Conservation (phyloP, 2,888 invertebrate species). For the Pterobdella sp. region DNA sequence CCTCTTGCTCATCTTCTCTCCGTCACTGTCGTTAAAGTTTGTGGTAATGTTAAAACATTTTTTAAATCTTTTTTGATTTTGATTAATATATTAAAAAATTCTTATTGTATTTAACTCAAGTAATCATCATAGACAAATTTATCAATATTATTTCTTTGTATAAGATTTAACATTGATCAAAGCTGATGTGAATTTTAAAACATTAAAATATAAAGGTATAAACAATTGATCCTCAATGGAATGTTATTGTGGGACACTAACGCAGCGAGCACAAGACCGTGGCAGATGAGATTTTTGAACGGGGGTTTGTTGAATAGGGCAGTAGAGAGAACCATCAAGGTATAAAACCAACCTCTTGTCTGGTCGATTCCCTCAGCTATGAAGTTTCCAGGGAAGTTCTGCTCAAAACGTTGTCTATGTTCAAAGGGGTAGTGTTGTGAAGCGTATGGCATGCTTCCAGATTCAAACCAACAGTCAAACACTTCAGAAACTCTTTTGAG, state of each 20-base stretch:
- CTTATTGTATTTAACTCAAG: too few relatives aligned
- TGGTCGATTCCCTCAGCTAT: slow-evolving; percentile 99
- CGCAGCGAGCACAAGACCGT: slow-evolving; percentile 83
- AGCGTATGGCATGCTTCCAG: slow-evolving; percentile 92
- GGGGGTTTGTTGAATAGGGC: slow-evolving; percentile 90
- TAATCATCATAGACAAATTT: not conserved
- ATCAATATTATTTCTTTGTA: too few relatives aligned
- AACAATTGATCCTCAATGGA: not conserved
- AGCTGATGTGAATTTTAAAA: not conserved
- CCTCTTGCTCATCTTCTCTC: slow-evolving; percentile 98
- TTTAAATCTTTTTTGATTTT: too few relatives aligned
- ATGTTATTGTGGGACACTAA: slow-evolving; percentile 37
- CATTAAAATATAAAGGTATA: not conserved
- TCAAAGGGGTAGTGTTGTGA: slow-evolving; percentile 77
- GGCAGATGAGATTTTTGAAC: slow-evolving; percentile 92
- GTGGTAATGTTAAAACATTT: too few relatives aligned
- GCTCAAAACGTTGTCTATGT: slow-evolving; percentile 60
- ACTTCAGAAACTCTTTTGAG: slow-evolving; percentile 81
- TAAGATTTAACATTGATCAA: too few relatives aligned
- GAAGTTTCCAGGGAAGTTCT: slow-evolving; percentile 89
- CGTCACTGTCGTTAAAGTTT: slow-evolving; percentile 69
- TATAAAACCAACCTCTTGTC: slow-evolving; percentile 75
- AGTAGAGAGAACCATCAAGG: slow-evolving; percentile 73
- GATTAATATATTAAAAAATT: too few relatives aligned
- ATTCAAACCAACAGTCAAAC: slow-evolving; percentile 99